Evolutionary conservation across 2,888 invertebrate genomes (phyloP), one percentile per base, ranked within the genome.

Genomic region (Protula sp.): DNA sequence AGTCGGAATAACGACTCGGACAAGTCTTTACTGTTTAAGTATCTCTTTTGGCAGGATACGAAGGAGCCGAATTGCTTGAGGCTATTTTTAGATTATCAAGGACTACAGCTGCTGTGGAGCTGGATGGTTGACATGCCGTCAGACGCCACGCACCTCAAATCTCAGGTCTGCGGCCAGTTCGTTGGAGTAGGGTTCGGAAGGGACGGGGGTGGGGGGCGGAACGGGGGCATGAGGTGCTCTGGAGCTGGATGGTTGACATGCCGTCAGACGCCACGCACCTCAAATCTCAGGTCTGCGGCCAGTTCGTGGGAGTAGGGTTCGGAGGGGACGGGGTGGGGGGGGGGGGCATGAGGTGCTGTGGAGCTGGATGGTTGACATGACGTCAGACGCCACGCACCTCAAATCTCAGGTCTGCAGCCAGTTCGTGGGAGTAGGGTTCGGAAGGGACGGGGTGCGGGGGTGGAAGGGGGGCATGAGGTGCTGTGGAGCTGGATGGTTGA

Each of bases 401-500:
- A 81, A 81, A 64, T 62, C 67, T 28, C 70, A 77, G 69, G 78
- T 78, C 58, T n/a, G n/a, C n/a, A n/a, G n/a, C n/a, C n/a, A n/a
- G n/a, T n/a, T n/a, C n/a, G n/a, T n/a, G n/a, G n/a, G n/a, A n/a
- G n/a, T n/a, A n/a, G n/a, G n/a, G n/a, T n/a, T n/a, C n/a, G n/a
- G n/a, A n/a, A n/a, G n/a, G n/a, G n/a, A n/a, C n/a, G n/a, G n/a
- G n/a, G n/a, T n/a, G n/a, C n/a, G n/a, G n/a, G n/a, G n/a, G n/a
- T n/a, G n/a, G n/a, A n/a, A n/a, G n/a, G n/a, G n/a, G n/a, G n/a
- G n/a, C n/a, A n/a, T n/a, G n/a, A n/a, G 3, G 83, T 98, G 58
- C 85, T 98, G 60, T 92, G 94, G 84, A 92, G 91, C 30, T 97
- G 97, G 89, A 93, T 95, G 87, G 87, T 87, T 60, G 91, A 69